These are phyloP conservation scores for Pachyrhynchus sulphureomaculatus DNA, from an alignment of 1,140 invertebrate genomes.

Conservation along the genomic window DNA sequence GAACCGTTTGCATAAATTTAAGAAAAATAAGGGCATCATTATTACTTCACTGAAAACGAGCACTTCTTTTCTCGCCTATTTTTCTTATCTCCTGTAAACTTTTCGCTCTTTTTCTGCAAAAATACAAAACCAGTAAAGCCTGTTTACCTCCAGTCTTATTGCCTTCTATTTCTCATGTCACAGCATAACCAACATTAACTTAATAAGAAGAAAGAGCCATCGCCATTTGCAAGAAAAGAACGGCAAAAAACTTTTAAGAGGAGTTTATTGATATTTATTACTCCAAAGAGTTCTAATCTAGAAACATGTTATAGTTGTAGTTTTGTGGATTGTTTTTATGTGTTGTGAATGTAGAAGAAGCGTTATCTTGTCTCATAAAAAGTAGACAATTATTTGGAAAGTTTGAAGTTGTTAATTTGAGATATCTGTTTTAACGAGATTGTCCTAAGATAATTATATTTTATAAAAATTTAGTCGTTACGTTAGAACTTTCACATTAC, in stretches of 20 bases:
- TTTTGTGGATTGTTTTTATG: constrained; percentile 15
- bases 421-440: too few relatives aligned
- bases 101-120: neutral
- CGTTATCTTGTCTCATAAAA: too few relatives aligned
- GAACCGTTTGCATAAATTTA: too few relatives aligned
- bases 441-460: too few relatives aligned
- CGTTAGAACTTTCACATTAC: too few relatives aligned
- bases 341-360: too few relatives aligned
- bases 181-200: constrained; percentile 16
- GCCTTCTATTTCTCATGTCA: constrained; percentile 17
- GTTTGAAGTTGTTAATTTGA: too few relatives aligned
- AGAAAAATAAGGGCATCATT: too few relatives aligned
- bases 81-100: neutral
- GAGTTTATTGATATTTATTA: constrained; percentile 26
- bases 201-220: constrained; percentile 19
- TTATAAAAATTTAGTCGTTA: too few relatives aligned
- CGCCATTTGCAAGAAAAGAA: constrained; percentile 22
- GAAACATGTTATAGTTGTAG: constrained; percentile 17
- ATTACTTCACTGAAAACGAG: too few relatives aligned
- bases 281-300: constrained; percentile 14
- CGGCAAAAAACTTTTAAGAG: constrained; percentile 16
- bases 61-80: neutral
- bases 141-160: constrained; percentile 3
- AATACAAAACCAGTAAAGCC: neutral
- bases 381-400: too few relatives aligned